phyloP scores from a whole-genome alignment of 2,113 vertebrate species.

The Piprites chloris region DNA sequence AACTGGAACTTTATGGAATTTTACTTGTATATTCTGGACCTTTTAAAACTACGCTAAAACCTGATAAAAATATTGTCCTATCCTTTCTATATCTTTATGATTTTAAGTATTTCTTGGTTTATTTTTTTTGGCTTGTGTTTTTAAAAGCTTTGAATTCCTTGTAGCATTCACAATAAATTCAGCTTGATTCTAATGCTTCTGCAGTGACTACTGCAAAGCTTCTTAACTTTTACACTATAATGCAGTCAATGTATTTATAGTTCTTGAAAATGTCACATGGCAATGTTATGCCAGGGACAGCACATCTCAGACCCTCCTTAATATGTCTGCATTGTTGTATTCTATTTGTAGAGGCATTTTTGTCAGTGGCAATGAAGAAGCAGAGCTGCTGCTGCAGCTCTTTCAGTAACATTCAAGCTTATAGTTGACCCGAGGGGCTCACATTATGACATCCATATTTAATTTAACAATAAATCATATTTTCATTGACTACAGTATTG shows the following conservation, averaged over 20 bases:
- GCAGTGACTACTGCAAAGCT: conserved; percentile 48
- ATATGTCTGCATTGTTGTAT: conserved; percentile 39
- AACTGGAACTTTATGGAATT: conserved; percentile 34
- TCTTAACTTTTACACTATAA: conserved; percentile 52
- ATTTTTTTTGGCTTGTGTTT: background rate
- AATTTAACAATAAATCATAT: conserved; percentile 65
- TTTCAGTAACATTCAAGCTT: background rate
- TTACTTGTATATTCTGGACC: background rate
- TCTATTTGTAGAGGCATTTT: conserved; percentile 45
- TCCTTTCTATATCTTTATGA: background rate
- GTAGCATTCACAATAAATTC: background rate
- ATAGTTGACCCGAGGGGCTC: conserved; percentile 14
- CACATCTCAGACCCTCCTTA: conserved; percentile 44
- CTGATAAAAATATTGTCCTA: background rate
- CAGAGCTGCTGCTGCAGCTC: conserved; percentile 4
- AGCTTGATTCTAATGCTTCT: conserved; percentile 30
- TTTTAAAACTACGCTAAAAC: background rate
- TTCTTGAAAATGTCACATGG: conserved; percentile 44
- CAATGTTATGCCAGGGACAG: conserved; percentile 38
- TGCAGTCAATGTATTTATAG: conserved; percentile 60
- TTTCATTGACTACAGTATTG: conserved; percentile 26
- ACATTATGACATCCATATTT: conserved; percentile 45
- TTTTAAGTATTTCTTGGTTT: background rate
- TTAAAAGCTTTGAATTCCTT: background rate
- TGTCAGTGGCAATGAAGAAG: conserved; percentile 25